phyloP scores from a whole-genome alignment of 1,140 invertebrate genomes.

The Tyrophagus putrescentiae region DNA sequence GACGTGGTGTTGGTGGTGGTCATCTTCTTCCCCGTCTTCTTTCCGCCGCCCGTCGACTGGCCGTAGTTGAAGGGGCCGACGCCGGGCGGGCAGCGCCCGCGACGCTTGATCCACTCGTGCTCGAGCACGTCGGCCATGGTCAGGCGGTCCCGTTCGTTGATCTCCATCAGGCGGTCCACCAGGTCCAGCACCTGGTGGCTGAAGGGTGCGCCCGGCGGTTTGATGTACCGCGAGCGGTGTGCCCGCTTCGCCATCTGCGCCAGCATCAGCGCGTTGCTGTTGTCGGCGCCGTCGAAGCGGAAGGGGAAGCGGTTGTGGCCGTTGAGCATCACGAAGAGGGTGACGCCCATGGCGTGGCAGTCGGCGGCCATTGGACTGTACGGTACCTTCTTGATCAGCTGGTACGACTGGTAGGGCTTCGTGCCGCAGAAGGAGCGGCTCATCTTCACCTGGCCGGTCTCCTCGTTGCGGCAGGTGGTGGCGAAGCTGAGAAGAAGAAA shows the following conservation, averaged over 20 bases:
- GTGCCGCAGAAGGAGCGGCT: conserved; percentile 27
- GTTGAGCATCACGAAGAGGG: conserved; percentile 30
- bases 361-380: conserved; percentile 28
- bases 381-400: conserved; percentile 26
- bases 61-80: no score
- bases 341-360: conserved; percentile 29
- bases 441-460: neutral
- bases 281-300: conserved; percentile 31
- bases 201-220: conserved; percentile 37
- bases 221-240: conserved; percentile 49
- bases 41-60: no score
- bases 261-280: conserved; percentile 34
- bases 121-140: conserved; percentile 42
- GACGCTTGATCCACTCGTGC: conserved; percentile 24
- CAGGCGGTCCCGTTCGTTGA: conserved; percentile 53
- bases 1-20: no score
- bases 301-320: conserved; percentile 34
- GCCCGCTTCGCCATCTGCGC: conserved; percentile 47
- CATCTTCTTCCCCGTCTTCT: no score
- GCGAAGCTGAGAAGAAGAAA: no score
- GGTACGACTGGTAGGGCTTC: conserved; percentile 29
- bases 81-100: no score
- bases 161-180: conserved; percentile 57
- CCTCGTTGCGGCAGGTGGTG: neutral
- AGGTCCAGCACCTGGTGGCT: no score